phyloP scores from a whole-genome alignment of 1,140 invertebrate genomes.

The Macrotrachela quadricornifera region DNA sequence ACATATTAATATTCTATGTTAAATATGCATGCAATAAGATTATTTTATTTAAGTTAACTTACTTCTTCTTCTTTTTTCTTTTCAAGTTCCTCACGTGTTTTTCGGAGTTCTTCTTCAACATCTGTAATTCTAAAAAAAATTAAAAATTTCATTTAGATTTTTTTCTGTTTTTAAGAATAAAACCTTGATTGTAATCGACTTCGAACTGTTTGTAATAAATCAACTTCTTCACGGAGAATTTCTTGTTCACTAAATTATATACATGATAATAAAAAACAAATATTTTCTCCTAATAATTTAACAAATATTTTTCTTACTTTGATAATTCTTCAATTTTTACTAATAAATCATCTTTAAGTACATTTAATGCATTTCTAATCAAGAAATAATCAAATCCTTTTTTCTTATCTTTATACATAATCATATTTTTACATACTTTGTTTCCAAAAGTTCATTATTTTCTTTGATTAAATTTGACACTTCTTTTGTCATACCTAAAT shows the following conservation, averaged over 20 bases:
- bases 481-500: constrained; percentile 88
- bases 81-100: constrained; percentile 51
- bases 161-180: too few species aligned
- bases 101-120: constrained; percentile 75
- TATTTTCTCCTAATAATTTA: constrained; percentile 7
- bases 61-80: constrained; percentile 26
- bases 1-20: too few species aligned
- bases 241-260: constrained; percentile 56
- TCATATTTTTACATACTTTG: constrained; percentile 52
- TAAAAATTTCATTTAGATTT: too few species aligned
- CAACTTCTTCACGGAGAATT: constrained; percentile 76
- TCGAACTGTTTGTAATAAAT: constrained; percentile 56
- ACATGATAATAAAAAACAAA: constrained; percentile 11
- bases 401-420: background rate
- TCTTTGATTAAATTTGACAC: constrained; percentile 96
- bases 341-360: constrained; percentile 97
- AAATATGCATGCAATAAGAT: too few species aligned
- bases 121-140: constrained; percentile 44
- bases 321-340: constrained; percentile 91
- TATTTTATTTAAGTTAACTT: too few species aligned
- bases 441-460: constrained; percentile 93
- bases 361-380: constrained; percentile 81
- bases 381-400: constrained; percentile 1
- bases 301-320: constrained; percentile 36
- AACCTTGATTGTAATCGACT: constrained; percentile 43